Conservation (phyloP, 2,113 vertebrate genomes). For the Passer montanus region DNA sequence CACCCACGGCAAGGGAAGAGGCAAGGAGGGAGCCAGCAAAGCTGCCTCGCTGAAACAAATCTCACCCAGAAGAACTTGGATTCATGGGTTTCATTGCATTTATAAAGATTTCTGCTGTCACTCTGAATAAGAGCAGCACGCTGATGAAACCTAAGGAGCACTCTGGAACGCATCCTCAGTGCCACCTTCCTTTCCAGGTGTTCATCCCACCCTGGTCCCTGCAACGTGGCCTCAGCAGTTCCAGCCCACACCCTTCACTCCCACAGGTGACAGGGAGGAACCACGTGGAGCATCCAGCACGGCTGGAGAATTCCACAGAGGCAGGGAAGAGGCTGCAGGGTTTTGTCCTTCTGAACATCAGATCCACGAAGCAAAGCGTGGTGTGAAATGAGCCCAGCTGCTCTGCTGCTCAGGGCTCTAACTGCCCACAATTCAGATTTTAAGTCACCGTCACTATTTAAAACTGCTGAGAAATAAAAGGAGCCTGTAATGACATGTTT, state of each 20-base stretch:
- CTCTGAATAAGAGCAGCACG: not conserved
- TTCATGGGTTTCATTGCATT: not conserved
- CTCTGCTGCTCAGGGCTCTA: not conserved
- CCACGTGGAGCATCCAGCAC: fast-evolving
- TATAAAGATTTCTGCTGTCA: not conserved
- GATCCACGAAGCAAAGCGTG: fast-evolving
- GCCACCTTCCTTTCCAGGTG: not conserved
- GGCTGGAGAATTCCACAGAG: fast-evolving
- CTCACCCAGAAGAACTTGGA: not conserved
- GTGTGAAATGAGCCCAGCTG: not conserved
- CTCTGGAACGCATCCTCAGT: not conserved
- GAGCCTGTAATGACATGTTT: not conserved
- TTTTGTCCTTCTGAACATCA: fast-evolving
- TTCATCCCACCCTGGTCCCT: fast-evolving
- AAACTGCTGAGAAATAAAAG: not conserved
- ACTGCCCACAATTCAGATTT: not conserved
- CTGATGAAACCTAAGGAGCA: not conserved
- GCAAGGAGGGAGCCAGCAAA: not conserved
- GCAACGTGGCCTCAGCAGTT: fast-evolving
- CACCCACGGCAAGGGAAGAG: fast-evolving
- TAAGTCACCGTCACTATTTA: not conserved
- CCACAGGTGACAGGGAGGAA: not conserved
- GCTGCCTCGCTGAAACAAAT: not conserved
- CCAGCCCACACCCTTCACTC: fast-evolving
- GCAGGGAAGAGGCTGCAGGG: fast-evolving